Conservation (phyloP, 2,113 vertebrate species). For the Cisticola juncidis region DNA sequence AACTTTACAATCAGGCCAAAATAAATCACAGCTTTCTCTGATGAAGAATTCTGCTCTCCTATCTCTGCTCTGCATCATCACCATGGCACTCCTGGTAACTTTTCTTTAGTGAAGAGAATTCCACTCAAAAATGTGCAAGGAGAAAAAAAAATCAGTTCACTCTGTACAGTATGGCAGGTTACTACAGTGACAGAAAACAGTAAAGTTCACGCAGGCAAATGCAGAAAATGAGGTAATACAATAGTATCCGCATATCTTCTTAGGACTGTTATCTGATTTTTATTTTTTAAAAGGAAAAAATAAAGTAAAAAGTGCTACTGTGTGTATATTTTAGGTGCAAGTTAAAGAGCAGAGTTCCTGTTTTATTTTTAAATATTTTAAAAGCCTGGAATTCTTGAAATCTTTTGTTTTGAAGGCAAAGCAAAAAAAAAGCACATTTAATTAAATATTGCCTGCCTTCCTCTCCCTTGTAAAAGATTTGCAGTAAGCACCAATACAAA, state of each 20-base stretch:
- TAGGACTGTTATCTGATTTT: background rate
- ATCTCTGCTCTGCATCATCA: background rate
- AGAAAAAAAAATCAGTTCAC: background rate
- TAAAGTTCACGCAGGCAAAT: background rate
- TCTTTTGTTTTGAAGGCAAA: slow-evolving; percentile 60
- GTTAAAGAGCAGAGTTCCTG: background rate
- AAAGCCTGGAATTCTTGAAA: background rate
- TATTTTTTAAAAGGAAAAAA: background rate
- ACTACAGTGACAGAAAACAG: background rate
- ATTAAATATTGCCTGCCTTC: slow-evolving; percentile 70
- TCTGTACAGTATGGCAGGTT: background rate
- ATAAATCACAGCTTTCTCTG: slow-evolving; percentile 74
- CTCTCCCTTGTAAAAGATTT: slow-evolving; percentile 68
- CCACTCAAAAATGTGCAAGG: background rate
- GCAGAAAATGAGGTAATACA: slow-evolving; percentile 7
- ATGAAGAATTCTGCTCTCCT: slow-evolving; percentile 64
- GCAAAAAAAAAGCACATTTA: background rate
- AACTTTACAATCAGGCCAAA: slow-evolving; percentile 82
- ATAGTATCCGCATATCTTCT: background rate
- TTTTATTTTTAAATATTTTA: background rate
- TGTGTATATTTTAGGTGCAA: background rate
- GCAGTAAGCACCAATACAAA: slow-evolving; percentile 80
- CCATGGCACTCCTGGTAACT: slow-evolving; percentile 29
- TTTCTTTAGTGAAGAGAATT: slow-evolving; percentile 42
- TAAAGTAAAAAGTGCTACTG: background rate